Evolutionary conservation across 2,113 vertebrate genomes (phyloP).

Genomic region (Siphamia tubifer): DNA sequence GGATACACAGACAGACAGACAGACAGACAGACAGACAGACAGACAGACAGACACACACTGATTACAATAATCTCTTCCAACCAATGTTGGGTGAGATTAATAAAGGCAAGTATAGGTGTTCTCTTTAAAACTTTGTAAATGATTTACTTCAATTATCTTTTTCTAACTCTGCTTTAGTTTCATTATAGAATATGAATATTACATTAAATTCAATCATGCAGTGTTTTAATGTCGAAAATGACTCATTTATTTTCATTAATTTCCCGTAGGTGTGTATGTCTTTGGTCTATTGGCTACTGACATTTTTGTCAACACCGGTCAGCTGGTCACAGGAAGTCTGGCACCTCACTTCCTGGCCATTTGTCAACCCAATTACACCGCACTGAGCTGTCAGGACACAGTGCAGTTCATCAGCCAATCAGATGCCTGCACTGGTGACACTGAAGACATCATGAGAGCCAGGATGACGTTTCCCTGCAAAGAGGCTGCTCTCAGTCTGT

Average conservation of each 20-base stretch:
- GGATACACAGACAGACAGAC: no score
- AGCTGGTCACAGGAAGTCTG: constrained; percentile 90
- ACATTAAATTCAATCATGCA: no score
- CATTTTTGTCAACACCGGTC: constrained; percentile 92
- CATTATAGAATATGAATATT: no score
- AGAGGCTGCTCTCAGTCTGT: constrained; percentile 90
- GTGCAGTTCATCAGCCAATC: constrained; percentile 85
- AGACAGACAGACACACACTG: no score
- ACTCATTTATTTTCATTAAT: not conserved
- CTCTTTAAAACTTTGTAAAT: no score
- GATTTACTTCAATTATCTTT: no score
- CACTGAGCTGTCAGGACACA: constrained; percentile 86
- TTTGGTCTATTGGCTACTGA: constrained; percentile 91
- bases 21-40: no score
- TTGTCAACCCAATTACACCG: constrained; percentile 91
- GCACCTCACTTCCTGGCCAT: constrained; percentile 92
- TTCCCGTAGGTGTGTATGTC: constrained; percentile 85
- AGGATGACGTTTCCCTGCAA: constrained; percentile 92
- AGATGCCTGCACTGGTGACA: constrained; percentile 86
- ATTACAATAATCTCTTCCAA: no score
- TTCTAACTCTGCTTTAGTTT: no score
- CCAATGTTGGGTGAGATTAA: no score
- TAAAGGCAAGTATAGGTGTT: no score
- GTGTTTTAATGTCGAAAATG: no score
- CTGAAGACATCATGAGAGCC: constrained; percentile 85